Evolutionary conservation across 2,888 invertebrate genomes (phyloP).

Genomic region (Sinotaia quadrata): DNA sequence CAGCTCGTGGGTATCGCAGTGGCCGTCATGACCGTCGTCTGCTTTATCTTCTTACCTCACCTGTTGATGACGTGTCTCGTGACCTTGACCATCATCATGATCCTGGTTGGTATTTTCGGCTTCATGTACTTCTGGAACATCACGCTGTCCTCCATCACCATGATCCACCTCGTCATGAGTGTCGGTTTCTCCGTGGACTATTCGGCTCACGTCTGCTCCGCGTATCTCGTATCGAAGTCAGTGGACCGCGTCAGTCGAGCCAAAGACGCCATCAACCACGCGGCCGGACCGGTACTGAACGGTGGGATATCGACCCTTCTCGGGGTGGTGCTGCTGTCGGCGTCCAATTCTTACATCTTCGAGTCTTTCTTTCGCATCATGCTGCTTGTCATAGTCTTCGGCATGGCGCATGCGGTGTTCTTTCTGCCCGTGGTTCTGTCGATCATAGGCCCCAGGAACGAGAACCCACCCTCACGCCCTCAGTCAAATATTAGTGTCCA

Average conservation of each 20-base stretch:
- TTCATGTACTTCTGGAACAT: slow-evolving; percentile 58
- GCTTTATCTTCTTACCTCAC: slow-evolving; percentile 61
- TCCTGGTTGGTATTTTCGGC: slow-evolving; percentile 61
- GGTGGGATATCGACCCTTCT: slow-evolving; percentile 9
- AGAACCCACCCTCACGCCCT: too few relatives aligned
- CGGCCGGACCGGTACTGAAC: slow-evolving; percentile 47
- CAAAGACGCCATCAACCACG: slow-evolving; percentile 38
- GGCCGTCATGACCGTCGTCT: slow-evolving; percentile 56
- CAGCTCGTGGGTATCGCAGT: slow-evolving; percentile 59
- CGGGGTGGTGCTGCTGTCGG: slow-evolving; percentile 7
- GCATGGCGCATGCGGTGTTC: slow-evolving; percentile 13
- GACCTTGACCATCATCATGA: slow-evolving; percentile 54
- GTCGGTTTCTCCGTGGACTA: slow-evolving; percentile 66
- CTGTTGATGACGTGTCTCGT: slow-evolving; percentile 56
- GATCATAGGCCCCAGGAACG: slow-evolving; percentile 31
- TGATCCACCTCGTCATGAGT: slow-evolving; percentile 65
- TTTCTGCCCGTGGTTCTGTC: slow-evolving; percentile 16
- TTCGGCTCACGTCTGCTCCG: slow-evolving; percentile 54
- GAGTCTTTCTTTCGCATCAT: slow-evolving; percentile 20
- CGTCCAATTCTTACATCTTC: slow-evolving; percentile 21
- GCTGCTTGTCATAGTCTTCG: slow-evolving; percentile 16
- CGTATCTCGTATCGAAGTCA: slow-evolving; percentile 42
- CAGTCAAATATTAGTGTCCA: too few relatives aligned
- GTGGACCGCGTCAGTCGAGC: slow-evolving; percentile 34
- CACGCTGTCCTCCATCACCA: slow-evolving; percentile 60